These are phyloP conservation scores for Sphenodon punctatus DNA, from an alignment of 2,797 vertebrate species.

Conservation along the genomic window DNA sequence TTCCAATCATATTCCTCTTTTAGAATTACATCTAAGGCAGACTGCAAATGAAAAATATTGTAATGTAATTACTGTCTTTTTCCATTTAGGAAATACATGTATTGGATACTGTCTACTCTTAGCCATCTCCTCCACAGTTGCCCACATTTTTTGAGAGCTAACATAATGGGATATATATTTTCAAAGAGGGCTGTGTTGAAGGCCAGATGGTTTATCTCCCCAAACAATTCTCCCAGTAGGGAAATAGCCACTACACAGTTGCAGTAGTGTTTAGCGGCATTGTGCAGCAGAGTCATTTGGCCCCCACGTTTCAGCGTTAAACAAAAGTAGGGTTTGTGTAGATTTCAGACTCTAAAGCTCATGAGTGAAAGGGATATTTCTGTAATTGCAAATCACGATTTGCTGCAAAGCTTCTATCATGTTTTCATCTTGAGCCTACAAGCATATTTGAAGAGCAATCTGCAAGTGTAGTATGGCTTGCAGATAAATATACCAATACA, in stretches of 20 bases:
- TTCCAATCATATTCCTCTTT: rapidly evolving
- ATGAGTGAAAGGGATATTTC: conserved; percentile 56
- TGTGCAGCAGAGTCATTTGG: conserved; percentile 70
- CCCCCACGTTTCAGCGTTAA: conserved; percentile 79
- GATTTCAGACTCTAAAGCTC: conserved; percentile 66
- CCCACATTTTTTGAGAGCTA: conserved; percentile 69
- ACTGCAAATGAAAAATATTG: too few species aligned
- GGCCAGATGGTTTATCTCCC: conserved; percentile 81
- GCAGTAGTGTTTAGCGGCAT: conserved; percentile 73
- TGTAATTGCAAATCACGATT: conserved; percentile 56
- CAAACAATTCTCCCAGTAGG: conserved; percentile 71
- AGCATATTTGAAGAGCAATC: too few species aligned
- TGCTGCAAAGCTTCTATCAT: conserved; percentile 60
- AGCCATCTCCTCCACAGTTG: conserved; percentile 68
- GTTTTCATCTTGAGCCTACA: conserved; percentile 57
- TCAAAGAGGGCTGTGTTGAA: conserved; percentile 80
- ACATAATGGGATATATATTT: conserved; percentile 79
- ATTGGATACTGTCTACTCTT: conserved; percentile 66
- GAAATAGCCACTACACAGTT: conserved; percentile 78
- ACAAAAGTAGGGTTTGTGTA: conserved; percentile 77
- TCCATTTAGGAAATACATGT: conserved; percentile 31
- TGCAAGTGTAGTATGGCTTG: conserved; percentile 55
- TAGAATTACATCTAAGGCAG: background rate
- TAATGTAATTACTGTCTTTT: background rate
- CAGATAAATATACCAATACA: conserved; percentile 51